Percentiles rank a stretch among this genome's conserved stretches.
Evolutionary conservation across 2,888 invertebrate species (phyloP).

Genomic region (Acleris literana): DNA sequence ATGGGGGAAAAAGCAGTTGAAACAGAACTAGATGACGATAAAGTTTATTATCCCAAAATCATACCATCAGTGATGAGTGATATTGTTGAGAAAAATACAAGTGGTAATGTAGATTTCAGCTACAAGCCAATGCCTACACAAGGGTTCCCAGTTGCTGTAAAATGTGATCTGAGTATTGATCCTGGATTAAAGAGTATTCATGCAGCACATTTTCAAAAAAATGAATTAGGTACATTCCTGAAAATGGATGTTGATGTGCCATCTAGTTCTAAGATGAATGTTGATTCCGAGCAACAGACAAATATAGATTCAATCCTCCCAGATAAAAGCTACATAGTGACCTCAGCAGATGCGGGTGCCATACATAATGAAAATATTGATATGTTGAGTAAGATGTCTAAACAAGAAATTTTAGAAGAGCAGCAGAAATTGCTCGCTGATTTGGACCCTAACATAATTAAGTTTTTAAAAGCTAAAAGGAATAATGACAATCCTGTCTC

Average conservation of each 20-base stretch:
- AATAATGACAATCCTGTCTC: slow-evolving; percentile 40
- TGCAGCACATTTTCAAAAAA: slow-evolving; percentile 69
- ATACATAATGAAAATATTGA: slow-evolving; percentile 90
- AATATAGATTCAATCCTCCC: slow-evolving; percentile 48
- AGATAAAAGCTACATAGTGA: slow-evolving; percentile 75
- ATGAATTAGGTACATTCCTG: slow-evolving; percentile 36
- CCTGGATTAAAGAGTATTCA: slow-evolving; percentile 76
- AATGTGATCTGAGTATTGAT: slow-evolving; percentile 58
- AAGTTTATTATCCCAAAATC: slow-evolving; percentile 76
- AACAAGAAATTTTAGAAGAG: slow-evolving; percentile 90
- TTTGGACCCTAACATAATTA: slow-evolving; percentile 86
- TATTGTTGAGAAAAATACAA: slow-evolving; percentile 81
- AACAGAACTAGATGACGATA: slow-evolving; percentile 60
- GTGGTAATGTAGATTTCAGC: slow-evolving; percentile 46
- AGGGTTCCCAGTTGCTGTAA: slow-evolving; percentile 81
- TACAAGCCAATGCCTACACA: slow-evolving; percentile 58
- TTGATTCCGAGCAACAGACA: background rate
- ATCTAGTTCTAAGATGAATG: slow-evolving; percentile 40
- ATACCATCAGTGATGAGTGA: slow-evolving; percentile 75
- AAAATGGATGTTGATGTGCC: slow-evolving; percentile 62
- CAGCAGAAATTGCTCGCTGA: slow-evolving; percentile 85
- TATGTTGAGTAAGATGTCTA: slow-evolving; percentile 86
- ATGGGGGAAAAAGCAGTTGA: slow-evolving; percentile 39
- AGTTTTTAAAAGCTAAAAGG: slow-evolving; percentile 83
- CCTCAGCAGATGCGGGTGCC: slow-evolving; percentile 74